A percentile compares a stretch with the other conserved stretches of the same genome.
Conservation (phyloP, 2,888 invertebrate genomes). For the Cepaea hortensis region DNA sequence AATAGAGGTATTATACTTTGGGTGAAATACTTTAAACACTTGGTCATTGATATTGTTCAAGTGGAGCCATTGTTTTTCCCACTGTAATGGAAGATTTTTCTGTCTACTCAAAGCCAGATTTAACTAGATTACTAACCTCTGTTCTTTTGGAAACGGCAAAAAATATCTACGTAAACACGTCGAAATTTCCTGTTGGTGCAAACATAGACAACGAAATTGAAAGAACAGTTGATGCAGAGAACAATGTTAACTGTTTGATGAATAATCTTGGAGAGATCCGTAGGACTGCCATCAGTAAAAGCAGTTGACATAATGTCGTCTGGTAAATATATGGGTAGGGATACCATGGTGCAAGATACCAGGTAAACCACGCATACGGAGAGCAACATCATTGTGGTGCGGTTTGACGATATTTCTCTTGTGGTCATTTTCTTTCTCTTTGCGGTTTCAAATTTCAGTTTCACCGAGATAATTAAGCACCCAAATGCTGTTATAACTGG, state of each 20-base stretch:
- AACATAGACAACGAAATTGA: conserved; percentile 28
- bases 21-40: no score
- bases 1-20: no score
- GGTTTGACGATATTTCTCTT: conserved; percentile 21
- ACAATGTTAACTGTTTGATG: conserved; percentile 17
- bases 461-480: conserved; percentile 5
- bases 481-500: conserved; percentile 17
- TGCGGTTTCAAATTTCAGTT: neutral
- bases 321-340: conserved; percentile 13
- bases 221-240: conserved; percentile 27
- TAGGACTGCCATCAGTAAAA: neutral
- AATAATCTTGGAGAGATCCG: conserved; percentile 19
- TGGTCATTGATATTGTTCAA: no score
- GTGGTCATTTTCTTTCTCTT: conserved; percentile 23
- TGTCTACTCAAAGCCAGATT: no score
- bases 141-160: neutral
- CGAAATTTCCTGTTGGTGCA: conserved; percentile 21
- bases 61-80: no score
- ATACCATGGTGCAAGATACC: neutral
- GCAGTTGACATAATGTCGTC: neutral
- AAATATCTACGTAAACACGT: neutral
- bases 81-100: no score
- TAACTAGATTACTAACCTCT: no score
- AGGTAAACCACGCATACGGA: conserved; percentile 24
- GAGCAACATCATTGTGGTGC: conserved; percentile 24